Base-by-base conservation (phyloP, 2,113 vertebrate species). In the Seriola dumerili region DNA sequence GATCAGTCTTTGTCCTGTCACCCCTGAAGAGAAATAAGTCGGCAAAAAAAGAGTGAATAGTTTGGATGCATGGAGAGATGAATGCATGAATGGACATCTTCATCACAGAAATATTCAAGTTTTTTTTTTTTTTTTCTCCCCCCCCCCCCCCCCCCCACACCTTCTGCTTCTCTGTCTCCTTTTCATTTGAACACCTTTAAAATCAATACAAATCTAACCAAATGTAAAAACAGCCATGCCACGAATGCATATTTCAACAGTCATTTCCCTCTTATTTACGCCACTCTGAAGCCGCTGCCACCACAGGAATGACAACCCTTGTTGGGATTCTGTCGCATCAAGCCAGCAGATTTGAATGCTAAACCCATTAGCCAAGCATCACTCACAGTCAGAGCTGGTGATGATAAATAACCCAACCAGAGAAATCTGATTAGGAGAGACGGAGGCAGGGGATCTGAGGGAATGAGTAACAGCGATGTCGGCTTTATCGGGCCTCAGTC, bases 311-410 rank as follows among this genome's bases (percentile, higher is more conserved):
- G 92, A 92, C 92, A 94, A 83, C 87, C 90, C 91, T 93, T 90
- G 91, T 94, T 92, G 94, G 91, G 88, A 93, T 92, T 91, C 87
- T 85, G 93, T 89, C 91, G 82, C 93, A 92, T 94, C 90, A 93
- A 91, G 85, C 89, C 87, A 72, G 90, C 91, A 90, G 86, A 94
- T 94, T 94, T 94, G 92, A 94, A 94, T 94, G 92, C 91, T 94
- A 94, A 94, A 94, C 91, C 93, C 93, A 94, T 94, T 95, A 94
- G 92, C 90, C 87, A 89, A 92, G 92, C 92, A 95, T 94, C 92
- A 94, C 92, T 95, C 94, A 94, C 93, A 93, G 93, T 91, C 94
- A 91, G 91, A 89, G 90, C 89, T 85, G 90, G 91, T 91, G 77
- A 91, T 94, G 92, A 93, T 93, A 93, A 93, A 94, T 93, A 94